A percentile compares a stretch with the other conserved stretches of the same genome.
These are phyloP conservation scores for Dolomedes plantarius DNA, from an alignment of 2,888 invertebrate genomes.

Conservation along the genomic window DNA sequence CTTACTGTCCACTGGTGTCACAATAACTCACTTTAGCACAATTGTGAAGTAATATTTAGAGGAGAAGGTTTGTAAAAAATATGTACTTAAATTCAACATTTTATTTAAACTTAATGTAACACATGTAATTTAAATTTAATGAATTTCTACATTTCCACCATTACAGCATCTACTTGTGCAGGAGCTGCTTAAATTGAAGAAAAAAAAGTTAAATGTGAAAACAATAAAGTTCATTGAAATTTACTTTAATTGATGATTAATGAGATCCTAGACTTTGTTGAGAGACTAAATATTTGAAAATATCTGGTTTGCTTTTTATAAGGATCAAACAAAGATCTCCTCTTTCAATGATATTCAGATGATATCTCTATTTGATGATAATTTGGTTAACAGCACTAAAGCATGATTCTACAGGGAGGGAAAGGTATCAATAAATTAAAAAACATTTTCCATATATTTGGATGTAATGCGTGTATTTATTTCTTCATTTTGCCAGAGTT, in stretches of 20 bases:
- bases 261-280: neutral
- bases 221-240: conserved; percentile 1
- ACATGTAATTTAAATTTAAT: too few relatives aligned
- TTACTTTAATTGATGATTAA: neutral
- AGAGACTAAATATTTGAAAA: neutral
- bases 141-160: too few relatives aligned
- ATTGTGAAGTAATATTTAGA: too few relatives aligned
- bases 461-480: neutral
- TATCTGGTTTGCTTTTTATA: conserved; percentile 1
- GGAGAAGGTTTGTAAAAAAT: too few relatives aligned
- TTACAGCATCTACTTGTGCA: too few relatives aligned
- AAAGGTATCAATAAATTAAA: conserved; percentile 1
- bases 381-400: conserved; percentile 14
- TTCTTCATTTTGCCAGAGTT: too few relatives aligned
- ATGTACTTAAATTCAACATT: too few relatives aligned
- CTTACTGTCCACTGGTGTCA: too few relatives aligned
- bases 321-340: neutral
- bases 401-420: neutral
- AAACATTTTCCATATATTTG: conserved; percentile 7
- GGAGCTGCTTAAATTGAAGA: too few relatives aligned
- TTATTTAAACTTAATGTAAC: too few relatives aligned
- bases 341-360: conserved; percentile 1
- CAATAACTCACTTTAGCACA: too few relatives aligned
- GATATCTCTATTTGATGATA: neutral
- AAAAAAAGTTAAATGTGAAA: neutral